phyloP scores from a whole-genome alignment of 2,113 vertebrate species.

The Prietella phreatophila region DNA sequence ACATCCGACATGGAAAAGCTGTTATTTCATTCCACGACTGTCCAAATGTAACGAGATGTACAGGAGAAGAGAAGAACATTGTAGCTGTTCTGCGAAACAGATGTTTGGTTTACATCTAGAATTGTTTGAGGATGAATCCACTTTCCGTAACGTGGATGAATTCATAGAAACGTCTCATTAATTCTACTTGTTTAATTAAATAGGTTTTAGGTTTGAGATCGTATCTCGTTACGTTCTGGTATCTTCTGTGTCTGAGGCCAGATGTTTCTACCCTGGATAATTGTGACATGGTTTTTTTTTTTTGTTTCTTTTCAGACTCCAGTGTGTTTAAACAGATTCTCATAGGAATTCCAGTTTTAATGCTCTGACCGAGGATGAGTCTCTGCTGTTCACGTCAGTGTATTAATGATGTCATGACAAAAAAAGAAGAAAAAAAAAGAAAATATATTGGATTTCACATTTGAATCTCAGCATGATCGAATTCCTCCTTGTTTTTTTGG shows the following conservation, averaged over 20 bases:
- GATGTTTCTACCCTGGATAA: neutral
- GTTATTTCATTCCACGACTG: neutral
- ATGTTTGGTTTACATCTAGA: neutral
- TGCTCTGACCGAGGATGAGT: neutral
- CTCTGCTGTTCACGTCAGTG: slow-evolving; percentile 1
- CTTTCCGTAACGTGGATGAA: neutral
- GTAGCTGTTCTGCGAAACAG: neutral
- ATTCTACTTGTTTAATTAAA: neutral
- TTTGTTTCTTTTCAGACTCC: no score
- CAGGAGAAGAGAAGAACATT: neutral
- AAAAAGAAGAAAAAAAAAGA: no score
- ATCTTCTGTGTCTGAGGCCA: neutral
- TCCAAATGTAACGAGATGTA: neutral
- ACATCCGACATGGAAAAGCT: neutral
- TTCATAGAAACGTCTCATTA: neutral
- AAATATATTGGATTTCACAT: neutral
- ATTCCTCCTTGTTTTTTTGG: neutral
- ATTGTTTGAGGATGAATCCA: neutral
- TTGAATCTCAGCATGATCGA: neutral
- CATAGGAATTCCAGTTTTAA: neutral
- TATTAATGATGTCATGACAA: neutral
- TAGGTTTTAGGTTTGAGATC: neutral
- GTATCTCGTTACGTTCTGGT: neutral
- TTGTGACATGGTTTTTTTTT: neutral
- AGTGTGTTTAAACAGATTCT: neutral